phyloP scores from a whole-genome alignment of 2,113 vertebrate genomes.

The Rana temporaria region DNA sequence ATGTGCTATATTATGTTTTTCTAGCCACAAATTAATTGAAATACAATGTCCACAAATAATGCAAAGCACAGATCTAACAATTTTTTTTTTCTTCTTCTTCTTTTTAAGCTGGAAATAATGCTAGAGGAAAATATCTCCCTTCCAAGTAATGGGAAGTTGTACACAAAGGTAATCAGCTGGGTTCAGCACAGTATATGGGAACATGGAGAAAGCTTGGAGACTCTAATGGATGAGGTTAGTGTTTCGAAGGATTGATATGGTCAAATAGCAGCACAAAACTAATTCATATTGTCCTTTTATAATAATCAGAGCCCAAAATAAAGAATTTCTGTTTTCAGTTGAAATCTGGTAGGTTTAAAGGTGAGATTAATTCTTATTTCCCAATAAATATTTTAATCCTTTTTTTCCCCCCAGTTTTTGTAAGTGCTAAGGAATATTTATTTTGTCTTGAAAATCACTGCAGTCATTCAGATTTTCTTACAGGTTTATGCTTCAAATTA shows the following conservation, averaged over 20 bases:
- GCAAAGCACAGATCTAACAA: no score
- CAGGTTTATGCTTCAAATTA: conserved; percentile 80
- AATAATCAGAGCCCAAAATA: conserved; percentile 56
- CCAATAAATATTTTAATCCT: conserved; percentile 73
- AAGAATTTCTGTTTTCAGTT: conserved; percentile 55
- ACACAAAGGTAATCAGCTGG: conserved; percentile 98
- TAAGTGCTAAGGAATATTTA: conserved; percentile 35
- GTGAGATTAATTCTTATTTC: conserved; percentile 52
- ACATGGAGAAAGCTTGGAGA: conserved; percentile 92
- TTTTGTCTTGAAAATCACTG: conserved; percentile 71
- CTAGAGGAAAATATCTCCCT: conserved; percentile 94
- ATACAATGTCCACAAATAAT: no score
- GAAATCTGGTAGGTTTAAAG: conserved; percentile 57
- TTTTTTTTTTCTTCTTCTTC: conserved; percentile 20
- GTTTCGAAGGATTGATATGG: conserved; percentile 66
- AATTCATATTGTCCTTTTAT: conserved; percentile 58
- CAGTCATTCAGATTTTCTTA: conserved; percentile 74
- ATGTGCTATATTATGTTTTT: no score
- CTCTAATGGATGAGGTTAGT: conserved; percentile 99
- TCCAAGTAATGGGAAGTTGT: conserved; percentile 96
- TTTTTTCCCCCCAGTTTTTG: conserved; percentile 66
- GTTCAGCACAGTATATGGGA: conserved; percentile 98
- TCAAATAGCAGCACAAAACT: conserved; percentile 30
- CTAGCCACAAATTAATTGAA: no score
- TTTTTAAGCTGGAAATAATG: conserved; percentile 93